Conservation (phyloP, 2,888 invertebrate genomes). For the Tipula vernalis region DNA sequence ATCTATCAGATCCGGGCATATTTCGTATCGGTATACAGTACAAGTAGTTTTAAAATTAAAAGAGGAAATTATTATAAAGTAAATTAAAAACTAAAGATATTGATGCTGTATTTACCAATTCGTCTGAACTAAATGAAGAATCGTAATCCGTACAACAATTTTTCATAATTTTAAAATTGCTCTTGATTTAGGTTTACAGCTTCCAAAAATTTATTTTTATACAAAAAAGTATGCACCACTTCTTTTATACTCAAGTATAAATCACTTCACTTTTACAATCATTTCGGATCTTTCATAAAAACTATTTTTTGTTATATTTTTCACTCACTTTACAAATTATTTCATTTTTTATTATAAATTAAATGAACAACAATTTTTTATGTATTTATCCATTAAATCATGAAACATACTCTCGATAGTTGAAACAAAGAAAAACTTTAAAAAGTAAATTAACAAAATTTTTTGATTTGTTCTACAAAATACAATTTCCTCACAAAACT, state of each 20-base stretch:
- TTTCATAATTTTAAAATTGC: neutral
- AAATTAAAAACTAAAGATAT: neutral
- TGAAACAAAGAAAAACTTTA: neutral
- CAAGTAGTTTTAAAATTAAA: neutral
- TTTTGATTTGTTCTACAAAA: neutral
- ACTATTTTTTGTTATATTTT: neutral
- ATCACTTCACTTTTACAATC: neutral
- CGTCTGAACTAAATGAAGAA: conserved; percentile 4
- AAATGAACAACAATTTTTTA: neutral
- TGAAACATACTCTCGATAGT: neutral
- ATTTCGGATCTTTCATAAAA: neutral
- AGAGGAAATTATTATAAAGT: neutral
- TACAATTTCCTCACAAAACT: neutral
- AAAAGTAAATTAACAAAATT: neutral
- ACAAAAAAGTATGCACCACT: neutral
- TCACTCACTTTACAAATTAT: neutral
- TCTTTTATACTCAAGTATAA: neutral
- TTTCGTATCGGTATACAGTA: neutral
- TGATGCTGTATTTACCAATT: neutral
- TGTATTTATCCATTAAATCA: neutral
- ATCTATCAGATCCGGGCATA: neutral
- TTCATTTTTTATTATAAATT: neutral
- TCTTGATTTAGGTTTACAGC: neutral
- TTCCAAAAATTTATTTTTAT: neutral
- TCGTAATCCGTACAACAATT: neutral